phyloP scores from a whole-genome alignment of 2,113 vertebrate species.

The Amazona guildingii region DNA sequence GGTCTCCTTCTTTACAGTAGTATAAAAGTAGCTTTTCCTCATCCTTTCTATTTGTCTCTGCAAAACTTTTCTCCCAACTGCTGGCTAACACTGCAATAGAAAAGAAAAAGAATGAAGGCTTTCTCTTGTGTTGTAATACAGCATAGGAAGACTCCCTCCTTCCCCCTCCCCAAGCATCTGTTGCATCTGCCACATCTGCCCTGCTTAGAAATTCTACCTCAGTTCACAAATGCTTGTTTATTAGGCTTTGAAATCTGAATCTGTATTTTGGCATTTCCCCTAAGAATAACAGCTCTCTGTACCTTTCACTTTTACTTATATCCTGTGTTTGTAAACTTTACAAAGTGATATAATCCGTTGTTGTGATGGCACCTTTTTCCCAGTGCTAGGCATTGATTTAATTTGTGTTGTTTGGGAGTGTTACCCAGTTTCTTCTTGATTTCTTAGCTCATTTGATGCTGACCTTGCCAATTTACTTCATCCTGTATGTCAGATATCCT shows the following conservation, averaged over 20 bases:
- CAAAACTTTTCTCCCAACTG: background rate
- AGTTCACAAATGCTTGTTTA: background rate
- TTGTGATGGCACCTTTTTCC: background rate
- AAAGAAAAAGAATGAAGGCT: background rate
- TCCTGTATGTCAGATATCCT: slow-evolving; percentile 44
- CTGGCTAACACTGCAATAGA: background rate
- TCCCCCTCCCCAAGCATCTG: background rate
- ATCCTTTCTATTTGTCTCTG: background rate
- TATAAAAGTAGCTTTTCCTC: background rate
- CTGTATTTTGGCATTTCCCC: background rate
- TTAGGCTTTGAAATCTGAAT: background rate
- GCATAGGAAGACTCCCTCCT: background rate
- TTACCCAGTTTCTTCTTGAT: slow-evolving; percentile 6
- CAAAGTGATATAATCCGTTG: background rate
- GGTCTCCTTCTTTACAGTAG: background rate
- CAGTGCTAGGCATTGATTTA: background rate
- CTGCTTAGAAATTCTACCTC: background rate
- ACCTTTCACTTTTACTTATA: slow-evolving; percentile 13
- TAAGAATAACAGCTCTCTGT: background rate
- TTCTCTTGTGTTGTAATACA: background rate
- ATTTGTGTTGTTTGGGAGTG: background rate
- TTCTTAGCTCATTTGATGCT: slow-evolving; percentile 10
- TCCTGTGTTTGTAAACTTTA: background rate
- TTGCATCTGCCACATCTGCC: background rate
- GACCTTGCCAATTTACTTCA: slow-evolving; percentile 69